Evolutionary conservation across 2,888 invertebrate species (phyloP).

Genomic region (Melitaea athalia): DNA sequence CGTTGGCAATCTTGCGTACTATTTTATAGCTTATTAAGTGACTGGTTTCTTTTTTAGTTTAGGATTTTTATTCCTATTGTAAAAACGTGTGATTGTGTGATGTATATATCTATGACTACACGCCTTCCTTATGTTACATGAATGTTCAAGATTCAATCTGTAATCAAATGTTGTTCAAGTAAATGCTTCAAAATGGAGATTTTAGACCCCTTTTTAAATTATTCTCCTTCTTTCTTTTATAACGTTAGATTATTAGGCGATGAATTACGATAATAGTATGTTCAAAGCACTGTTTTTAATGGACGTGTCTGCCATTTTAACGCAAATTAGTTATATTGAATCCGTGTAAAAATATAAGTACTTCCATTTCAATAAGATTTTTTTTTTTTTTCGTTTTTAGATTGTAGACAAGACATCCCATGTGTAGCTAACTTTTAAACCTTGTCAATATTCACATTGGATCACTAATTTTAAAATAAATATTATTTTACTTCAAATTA

Average conservation of each 20-base stretch:
- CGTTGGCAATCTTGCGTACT: constrained; percentile 75
- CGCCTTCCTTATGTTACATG: constrained; percentile 57
- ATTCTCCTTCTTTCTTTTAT: constrained; percentile 71
- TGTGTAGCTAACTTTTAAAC: constrained; percentile 63
- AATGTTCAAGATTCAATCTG: constrained; percentile 49
- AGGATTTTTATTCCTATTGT: constrained; percentile 77
- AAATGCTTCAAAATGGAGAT: constrained; percentile 24
- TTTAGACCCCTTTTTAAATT: constrained; percentile 56
- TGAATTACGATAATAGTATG: constrained; percentile 62
- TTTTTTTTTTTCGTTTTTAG: constrained; percentile 66
- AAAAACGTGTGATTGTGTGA: constrained; percentile 78
- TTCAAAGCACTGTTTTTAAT: constrained; percentile 66
- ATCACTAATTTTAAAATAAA: constrained; percentile 50
- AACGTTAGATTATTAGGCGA: constrained; percentile 61
- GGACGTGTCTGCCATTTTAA: constrained; percentile 77
- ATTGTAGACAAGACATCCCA: constrained; percentile 59
- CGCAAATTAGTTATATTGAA: constrained; percentile 72
- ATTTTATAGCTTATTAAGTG: constrained; percentile 79
- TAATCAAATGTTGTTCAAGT: neutral
- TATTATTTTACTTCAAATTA: constrained; percentile 44
- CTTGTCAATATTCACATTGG: constrained; percentile 70
- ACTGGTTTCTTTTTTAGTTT: constrained; percentile 78
- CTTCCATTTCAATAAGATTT: constrained; percentile 80
- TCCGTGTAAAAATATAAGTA: constrained; percentile 75
- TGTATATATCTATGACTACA: constrained; percentile 72